phyloP scores from a whole-genome alignment of 2,888 invertebrate species.

The Noctuana brunneofusca region DNA sequence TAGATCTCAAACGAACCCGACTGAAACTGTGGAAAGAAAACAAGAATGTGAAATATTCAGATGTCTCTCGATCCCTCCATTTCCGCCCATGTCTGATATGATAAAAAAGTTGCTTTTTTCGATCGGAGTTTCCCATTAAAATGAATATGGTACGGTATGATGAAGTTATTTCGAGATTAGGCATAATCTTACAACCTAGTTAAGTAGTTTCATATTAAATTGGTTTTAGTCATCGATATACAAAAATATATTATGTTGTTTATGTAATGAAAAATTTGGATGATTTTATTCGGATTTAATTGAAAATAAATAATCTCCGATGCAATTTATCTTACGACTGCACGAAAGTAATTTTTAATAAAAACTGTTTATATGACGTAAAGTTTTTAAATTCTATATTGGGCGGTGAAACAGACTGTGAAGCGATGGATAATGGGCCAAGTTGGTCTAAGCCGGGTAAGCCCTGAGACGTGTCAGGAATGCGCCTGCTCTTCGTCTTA shows the following conservation, averaged over 20 bases:
- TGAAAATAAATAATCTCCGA: background rate
- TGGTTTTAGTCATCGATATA: background rate
- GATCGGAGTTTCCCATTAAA: slow-evolving; percentile 39
- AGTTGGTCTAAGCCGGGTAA: slow-evolving; percentile 71
- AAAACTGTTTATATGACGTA: slow-evolving; percentile 35
- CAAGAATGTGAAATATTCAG: slow-evolving; percentile 5
- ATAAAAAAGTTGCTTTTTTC: slow-evolving; percentile 39
- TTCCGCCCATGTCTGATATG: slow-evolving; percentile 38
- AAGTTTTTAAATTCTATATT: slow-evolving; percentile 44
- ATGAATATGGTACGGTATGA: too few relatives aligned
- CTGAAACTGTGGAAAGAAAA: slow-evolving; percentile 6
- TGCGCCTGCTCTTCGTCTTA: slow-evolving; percentile 66
- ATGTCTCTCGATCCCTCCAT: slow-evolving; percentile 36
- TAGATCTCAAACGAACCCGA: background rate
- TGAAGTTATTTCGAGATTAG: slow-evolving; percentile 32
- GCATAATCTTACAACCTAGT: background rate
- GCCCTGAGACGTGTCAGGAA: slow-evolving; percentile 76
- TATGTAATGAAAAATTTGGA: background rate
- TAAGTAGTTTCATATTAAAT: background rate
- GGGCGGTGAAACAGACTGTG: slow-evolving; percentile 49
- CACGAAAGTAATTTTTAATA: slow-evolving; percentile 23
- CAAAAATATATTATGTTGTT: background rate
- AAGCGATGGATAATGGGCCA: slow-evolving; percentile 68
- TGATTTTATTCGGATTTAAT: background rate
- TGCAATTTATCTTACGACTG: background rate